These are phyloP conservation scores for Pelosia muscerda DNA, from an alignment of 2,888 invertebrate species.

Conservation along the genomic window DNA sequence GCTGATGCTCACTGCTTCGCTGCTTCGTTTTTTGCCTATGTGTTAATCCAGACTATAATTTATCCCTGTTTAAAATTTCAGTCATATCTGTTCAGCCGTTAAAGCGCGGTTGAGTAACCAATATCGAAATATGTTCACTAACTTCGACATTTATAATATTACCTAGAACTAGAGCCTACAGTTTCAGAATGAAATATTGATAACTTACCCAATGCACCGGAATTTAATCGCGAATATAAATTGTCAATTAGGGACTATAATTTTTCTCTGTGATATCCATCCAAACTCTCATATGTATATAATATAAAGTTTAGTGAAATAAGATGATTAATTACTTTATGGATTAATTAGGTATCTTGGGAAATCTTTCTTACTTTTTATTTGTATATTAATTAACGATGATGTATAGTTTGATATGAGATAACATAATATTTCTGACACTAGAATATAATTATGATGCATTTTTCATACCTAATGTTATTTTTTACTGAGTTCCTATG, in stretches of 20 bases:
- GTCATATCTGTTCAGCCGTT: no score
- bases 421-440: conserved; percentile 13
- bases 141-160: no score
- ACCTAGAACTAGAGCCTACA: no score
- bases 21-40: no score
- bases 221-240: background rate
- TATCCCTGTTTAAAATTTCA: no score
- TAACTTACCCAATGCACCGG: background rate
- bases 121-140: no score
- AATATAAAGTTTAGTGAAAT: background rate
- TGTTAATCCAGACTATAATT: no score
- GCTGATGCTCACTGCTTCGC: no score
- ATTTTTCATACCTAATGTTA: conserved; percentile 23
- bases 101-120: no score
- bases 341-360: background rate
- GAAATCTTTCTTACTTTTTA: background rate
- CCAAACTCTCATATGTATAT: background rate
- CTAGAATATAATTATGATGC: conserved; percentile 15
- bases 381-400: background rate
- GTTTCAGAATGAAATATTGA: no score
- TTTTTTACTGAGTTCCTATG: conserved; percentile 22
- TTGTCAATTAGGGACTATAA: background rate
- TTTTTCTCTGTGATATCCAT: background rate
- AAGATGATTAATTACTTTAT: background rate
- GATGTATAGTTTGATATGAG: background rate